phyloP scores from a whole-genome alignment of 2,113 vertebrate species.

The Cisticola juncidis region DNA sequence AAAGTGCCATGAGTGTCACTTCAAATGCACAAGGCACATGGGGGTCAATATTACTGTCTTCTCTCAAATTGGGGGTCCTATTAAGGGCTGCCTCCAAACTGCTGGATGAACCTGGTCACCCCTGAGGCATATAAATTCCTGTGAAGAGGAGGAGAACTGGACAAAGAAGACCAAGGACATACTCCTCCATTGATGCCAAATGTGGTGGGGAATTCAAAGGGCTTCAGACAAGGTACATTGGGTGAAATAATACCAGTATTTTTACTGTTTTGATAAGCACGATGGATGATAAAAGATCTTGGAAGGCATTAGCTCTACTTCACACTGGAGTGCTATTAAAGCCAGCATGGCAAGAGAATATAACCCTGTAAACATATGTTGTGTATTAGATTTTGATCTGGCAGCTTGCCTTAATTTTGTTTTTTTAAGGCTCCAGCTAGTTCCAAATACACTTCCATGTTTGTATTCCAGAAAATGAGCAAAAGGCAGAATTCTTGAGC shows the following conservation, averaged over 20 bases:
- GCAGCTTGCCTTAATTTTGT: slow-evolving; percentile 64
- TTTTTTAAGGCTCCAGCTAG: slow-evolving; percentile 12
- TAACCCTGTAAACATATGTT: slow-evolving; percentile 59
- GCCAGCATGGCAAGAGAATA: slow-evolving; percentile 41
- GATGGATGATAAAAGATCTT: slow-evolving; percentile 33
- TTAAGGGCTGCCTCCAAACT: not conserved
- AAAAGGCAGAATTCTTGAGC: not conserved
- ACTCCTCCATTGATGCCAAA: not conserved
- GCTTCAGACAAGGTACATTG: not conserved
- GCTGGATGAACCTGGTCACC: not conserved
- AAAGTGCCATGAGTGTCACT: not conserved
- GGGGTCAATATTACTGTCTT: not conserved
- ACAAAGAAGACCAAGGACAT: not conserved
- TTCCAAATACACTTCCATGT: slow-evolving; percentile 57
- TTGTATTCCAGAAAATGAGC: slow-evolving; percentile 49
- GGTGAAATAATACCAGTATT: slow-evolving; percentile 3
- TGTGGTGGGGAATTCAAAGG: not conserved
- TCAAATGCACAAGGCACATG: not conserved
- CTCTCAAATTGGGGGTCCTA: not conserved
- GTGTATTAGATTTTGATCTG: slow-evolving; percentile 67
- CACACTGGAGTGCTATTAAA: slow-evolving; percentile 42
- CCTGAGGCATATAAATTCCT: not conserved
- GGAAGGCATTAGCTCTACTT: slow-evolving; percentile 61
- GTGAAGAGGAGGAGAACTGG: not conserved
- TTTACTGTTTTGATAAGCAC: slow-evolving; percentile 39